Percentiles rank a stretch among this genome's conserved stretches.
Evolutionary conservation across 1,140 invertebrate species (phyloP).

Genomic region (Marisa cornuarietis): DNA sequence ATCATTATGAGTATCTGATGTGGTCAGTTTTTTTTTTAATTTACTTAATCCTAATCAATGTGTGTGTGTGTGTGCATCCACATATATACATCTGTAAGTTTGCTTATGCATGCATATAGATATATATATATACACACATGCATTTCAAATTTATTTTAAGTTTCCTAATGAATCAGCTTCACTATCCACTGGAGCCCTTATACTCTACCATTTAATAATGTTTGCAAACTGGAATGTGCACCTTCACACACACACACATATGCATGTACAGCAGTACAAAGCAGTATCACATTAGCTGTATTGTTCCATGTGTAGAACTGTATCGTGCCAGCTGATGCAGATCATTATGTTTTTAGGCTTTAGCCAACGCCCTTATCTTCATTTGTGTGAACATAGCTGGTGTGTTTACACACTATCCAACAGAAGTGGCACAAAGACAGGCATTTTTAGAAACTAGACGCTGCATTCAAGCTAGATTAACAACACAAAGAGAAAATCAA

Average conservation of each 20-base stretch:
- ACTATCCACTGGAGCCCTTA: no score
- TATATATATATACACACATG: no score
- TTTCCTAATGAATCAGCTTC: no score
- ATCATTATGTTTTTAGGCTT: constrained; percentile 70
- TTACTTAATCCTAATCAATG: neutral
- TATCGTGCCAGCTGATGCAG: neutral
- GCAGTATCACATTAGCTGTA: no score
- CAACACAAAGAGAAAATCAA: constrained; percentile 59
- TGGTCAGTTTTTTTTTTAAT: no score
- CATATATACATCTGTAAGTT: neutral
- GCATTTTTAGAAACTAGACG: constrained; percentile 60
- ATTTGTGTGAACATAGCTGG: constrained; percentile 76
- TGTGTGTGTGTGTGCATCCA: neutral
- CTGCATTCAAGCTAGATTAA: constrained; percentile 59
- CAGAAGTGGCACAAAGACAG: constrained; percentile 57
- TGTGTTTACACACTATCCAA: constrained; percentile 61
- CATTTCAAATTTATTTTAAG: no score
- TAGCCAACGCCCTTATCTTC: constrained; percentile 78
- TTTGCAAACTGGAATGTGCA: no score
- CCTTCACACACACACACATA: no score
- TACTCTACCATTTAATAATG: no score
- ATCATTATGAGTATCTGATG: no score
- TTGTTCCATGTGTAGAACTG: neutral
- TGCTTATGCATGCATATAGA: no score
- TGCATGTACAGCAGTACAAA: no score